A percentile compares a stretch with the other conserved stretches of the same genome.
These are phyloP conservation scores for Dermatemys mawii DNA, from an alignment of 2,113 vertebrate genomes.

Conservation along the genomic window DNA sequence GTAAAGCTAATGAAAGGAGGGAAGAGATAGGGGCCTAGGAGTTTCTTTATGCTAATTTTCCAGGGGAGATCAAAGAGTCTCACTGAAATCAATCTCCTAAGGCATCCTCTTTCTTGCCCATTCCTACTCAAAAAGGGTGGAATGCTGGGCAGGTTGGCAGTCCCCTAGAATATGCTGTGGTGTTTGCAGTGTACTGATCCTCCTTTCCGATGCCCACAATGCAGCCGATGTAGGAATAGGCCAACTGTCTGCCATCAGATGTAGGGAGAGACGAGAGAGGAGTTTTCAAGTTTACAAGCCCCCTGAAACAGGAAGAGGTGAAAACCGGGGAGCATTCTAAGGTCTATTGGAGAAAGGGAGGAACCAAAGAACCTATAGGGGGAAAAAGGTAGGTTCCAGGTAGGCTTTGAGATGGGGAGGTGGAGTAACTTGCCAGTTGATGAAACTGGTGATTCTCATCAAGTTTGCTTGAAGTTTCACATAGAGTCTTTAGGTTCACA, in stretches of 20 bases:
- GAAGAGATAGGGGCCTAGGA: not conserved
- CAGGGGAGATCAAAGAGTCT: not conserved
- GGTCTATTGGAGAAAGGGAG: not conserved
- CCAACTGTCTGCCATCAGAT: not conserved
- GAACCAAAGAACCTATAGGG: not conserved
- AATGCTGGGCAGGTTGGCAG: not conserved
- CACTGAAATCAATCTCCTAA: not conserved
- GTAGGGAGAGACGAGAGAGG: not conserved
- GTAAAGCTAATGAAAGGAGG: not conserved
- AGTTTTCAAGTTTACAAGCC: not conserved
- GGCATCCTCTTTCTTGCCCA: not conserved
- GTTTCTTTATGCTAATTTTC: not conserved
- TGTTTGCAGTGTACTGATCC: not conserved
- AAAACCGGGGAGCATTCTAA: not conserved
- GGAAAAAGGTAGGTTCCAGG: not conserved
- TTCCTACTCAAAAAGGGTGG: not conserved
- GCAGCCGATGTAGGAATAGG: not conserved
- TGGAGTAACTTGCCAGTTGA: not conserved
- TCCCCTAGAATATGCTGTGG: not conserved
- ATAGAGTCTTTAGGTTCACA: not conserved
- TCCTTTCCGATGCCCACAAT: not conserved
- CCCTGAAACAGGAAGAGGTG: not conserved
- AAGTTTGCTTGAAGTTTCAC: not conserved
- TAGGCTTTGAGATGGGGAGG: not conserved
- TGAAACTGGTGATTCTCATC: not conserved